Evolutionary conservation across 2,113 vertebrate genomes (phyloP).

Genomic region (Hassar affinis): DNA sequence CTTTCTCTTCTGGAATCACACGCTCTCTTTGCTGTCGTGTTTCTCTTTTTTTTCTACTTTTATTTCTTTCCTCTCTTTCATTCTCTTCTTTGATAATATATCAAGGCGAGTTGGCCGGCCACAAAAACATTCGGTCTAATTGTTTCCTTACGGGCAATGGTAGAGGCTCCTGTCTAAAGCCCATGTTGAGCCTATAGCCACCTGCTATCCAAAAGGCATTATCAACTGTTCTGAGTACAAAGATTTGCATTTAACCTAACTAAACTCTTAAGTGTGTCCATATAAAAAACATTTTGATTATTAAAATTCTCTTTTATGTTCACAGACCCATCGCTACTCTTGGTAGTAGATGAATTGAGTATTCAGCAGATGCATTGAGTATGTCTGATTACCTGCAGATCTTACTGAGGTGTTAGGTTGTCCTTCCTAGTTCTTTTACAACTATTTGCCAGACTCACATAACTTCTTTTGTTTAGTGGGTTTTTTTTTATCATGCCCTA

Average conservation of each 20-base stretch:
- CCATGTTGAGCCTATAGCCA: not conserved
- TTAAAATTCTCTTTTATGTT: not conserved
- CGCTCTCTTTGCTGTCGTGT: slow-evolving; percentile 45
- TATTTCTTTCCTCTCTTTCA: slow-evolving; percentile 37
- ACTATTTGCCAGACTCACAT: not conserved
- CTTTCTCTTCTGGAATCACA: slow-evolving; percentile 54
- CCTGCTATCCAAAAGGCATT: slow-evolving; percentile 22
- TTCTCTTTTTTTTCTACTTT: slow-evolving; percentile 52
- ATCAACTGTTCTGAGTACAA: slow-evolving; percentile 22
- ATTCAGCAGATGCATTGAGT: not conserved
- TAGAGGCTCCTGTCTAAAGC: slow-evolving; percentile 23
- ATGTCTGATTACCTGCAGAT: not conserved
- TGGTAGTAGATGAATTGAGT: not conserved
- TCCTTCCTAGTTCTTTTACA: not conserved
- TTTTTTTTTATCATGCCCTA: not conserved
- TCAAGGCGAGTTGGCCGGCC: slow-evolving; percentile 58
- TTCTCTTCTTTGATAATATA: slow-evolving; percentile 64
- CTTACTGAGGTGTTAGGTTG: not conserved
- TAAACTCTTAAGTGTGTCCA: not conserved
- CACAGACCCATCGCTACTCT: not conserved
- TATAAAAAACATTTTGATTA: not conserved
- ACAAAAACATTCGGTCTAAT: slow-evolving; percentile 62
- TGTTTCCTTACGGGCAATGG: slow-evolving; percentile 57
- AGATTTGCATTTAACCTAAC: slow-evolving; percentile 34
- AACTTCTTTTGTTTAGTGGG: not conserved